These are phyloP conservation scores for Clarias gariepinus DNA, from an alignment of 2,113 vertebrate species.

Conservation along the genomic window DNA sequence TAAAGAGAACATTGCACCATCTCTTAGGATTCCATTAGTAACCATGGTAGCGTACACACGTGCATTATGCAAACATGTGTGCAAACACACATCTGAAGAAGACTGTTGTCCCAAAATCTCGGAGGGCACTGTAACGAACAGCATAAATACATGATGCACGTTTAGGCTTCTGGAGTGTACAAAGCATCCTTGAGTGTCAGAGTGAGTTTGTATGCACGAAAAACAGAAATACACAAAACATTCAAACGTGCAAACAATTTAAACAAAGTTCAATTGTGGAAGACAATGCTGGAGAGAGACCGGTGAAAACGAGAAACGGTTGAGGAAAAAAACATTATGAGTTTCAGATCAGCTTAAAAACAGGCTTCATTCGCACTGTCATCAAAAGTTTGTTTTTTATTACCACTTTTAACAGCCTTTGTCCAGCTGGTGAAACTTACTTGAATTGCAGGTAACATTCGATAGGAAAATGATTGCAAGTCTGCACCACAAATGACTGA, in stretches of 20 bases:
- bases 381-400: background rate
- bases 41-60: constrained; percentile 46
- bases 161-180: background rate
- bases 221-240: background rate
- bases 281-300: constrained; percentile 18
- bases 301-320: constrained; percentile 16
- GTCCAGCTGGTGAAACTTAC: constrained; percentile 26
- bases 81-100: constrained; percentile 35
- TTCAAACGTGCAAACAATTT: constrained; percentile 20
- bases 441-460: constrained; percentile 21
- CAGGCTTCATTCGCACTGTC: background rate
- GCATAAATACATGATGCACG: background rate
- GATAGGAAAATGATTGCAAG: constrained; percentile 8
- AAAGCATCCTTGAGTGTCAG: background rate
- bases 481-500: background rate
- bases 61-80: constrained; percentile 35
- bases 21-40: constrained; percentile 46
- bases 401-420: background rate
- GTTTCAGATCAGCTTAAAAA: constrained; percentile 12
- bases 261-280: constrained; percentile 5
- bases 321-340: constrained; percentile 16
- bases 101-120: background rate
- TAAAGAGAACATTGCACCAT: constrained; percentile 25
- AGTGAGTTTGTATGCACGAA: background rate
- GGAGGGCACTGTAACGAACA: background rate